Evolutionary conservation across 2,888 invertebrate genomes (phyloP).

Genomic region (Argyresthia goedartella): DNA sequence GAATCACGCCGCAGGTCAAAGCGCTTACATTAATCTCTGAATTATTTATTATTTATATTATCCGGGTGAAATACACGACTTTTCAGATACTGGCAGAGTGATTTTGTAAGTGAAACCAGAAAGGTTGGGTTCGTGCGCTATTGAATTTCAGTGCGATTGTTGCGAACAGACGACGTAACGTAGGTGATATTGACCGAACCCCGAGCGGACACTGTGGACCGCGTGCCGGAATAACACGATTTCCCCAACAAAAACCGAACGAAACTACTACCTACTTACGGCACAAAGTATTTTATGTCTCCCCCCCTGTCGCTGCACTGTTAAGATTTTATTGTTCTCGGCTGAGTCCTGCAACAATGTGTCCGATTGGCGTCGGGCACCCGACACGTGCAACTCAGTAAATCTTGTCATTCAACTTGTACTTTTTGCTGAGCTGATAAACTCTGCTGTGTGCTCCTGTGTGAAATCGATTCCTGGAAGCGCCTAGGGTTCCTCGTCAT

Average conservation of each 20-base stretch:
- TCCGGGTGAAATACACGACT: neutral
- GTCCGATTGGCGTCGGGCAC: slow-evolving; percentile 20
- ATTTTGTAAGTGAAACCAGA: too few species aligned
- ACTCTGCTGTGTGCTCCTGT: neutral
- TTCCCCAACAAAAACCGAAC: neutral
- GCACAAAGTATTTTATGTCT: slow-evolving; percentile 14
- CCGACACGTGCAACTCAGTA: slow-evolving; percentile 9
- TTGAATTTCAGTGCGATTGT: neutral
- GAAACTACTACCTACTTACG: slow-evolving; percentile 7
- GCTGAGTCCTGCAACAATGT: slow-evolving; percentile 24
- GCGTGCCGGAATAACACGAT: neutral
- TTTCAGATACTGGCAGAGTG: neutral
- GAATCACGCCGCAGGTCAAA: slow-evolving; percentile 32
- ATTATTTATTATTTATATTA: slow-evolving; percentile 11
- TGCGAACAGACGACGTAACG: neutral
- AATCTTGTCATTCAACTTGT: slow-evolving; percentile 13
- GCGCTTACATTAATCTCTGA: slow-evolving; percentile 35
- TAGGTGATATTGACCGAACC: neutral
- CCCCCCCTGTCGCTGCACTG: slow-evolving; percentile 7
- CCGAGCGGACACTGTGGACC: neutral
- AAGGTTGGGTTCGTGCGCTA: too few species aligned
- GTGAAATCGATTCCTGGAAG: slow-evolving; percentile 1
- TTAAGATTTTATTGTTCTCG: slow-evolving; percentile 16
- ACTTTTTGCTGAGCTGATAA: neutral
- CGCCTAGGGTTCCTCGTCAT: neutral